Conservation (phyloP, 2,113 vertebrate species). For the Scolopax mira region DNA sequence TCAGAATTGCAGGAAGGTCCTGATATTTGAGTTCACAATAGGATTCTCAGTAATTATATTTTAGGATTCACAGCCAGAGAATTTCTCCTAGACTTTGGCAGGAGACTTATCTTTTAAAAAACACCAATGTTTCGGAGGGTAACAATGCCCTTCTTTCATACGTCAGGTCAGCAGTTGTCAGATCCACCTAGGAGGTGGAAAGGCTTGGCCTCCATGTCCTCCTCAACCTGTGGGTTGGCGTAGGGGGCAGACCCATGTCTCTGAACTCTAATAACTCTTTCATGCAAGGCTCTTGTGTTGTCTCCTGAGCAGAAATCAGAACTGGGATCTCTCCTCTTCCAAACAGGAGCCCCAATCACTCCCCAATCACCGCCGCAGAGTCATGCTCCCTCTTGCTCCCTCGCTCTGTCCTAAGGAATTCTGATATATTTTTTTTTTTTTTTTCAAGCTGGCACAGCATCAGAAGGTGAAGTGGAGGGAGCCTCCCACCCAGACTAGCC, state of each 20-base stretch:
- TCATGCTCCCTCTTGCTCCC: neutral
- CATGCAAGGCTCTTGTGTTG: neutral
- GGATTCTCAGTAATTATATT: too few relatives aligned
- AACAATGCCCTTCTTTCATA: neutral
- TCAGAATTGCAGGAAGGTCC: neutral
- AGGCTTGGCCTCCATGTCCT: neutral
- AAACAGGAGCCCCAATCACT: neutral
- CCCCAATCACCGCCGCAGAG: neutral
- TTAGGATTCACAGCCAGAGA: neutral
- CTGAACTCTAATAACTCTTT: neutral
- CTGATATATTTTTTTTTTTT: neutral
- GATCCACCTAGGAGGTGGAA: neutral
- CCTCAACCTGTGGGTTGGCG: accelerated
- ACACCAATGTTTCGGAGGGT: neutral
- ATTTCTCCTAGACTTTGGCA: neutral
- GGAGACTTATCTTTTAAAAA: neutral
- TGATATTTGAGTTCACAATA: neutral
- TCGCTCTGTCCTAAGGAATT: neutral
- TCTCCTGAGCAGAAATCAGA: neutral
- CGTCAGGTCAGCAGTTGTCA: neutral
- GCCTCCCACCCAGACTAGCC: neutral
- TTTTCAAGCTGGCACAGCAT: neutral
- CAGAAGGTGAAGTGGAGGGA: neutral
- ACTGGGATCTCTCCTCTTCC: neutral
- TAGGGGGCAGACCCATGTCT: neutral